Evolutionary conservation across 2,113 vertebrate species (phyloP), one percentile per base, ranked within the genome.

Genomic region (Xiphias gladius): DNA sequence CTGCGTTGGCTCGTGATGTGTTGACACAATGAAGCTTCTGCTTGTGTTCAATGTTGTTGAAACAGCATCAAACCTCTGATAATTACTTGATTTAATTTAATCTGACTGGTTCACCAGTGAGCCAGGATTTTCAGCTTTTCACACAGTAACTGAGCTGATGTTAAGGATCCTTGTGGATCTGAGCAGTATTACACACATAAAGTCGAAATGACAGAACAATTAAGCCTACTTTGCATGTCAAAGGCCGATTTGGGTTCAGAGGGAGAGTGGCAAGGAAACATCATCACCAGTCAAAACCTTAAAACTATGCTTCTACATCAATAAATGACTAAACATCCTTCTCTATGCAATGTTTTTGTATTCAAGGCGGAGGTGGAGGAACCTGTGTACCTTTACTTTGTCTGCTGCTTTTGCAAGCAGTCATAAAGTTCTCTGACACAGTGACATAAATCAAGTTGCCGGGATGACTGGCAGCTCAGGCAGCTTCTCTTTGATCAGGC

Each of bases 401-500:
- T 87, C 67, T 32, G 5, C 69, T 84, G 74, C 70, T 82, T 88
- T 78, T 83, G 89, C 79, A 75, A 75, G 69, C 83, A 86, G 72
- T 88, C 82, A 79, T 88, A 86, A 92, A 92, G 76, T 89, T 74
- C 73, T 86, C 58, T 87, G 91, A 88, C 90, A 90, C 86, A 55
- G 89, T 92, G 90, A 91, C 91, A 93, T 94, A 91, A 95, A 94
- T 95, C 94, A 94, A 74, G 76, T 80, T 72, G 65, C 72, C 5
- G 84, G 83, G 90, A 94, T 94, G 95, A 96, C 94, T 96, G 94
- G 85, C 92, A 91, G 93, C 93, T 89, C 91, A 89, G 92, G 92
- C 86, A 90, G 93, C 90, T 64, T 41, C 73, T 86, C 97, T 97
- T 97, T 97, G 96, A 97, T 97, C 96, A 93, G 84, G 67, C 89